Base-by-base conservation (phyloP, 2,113 vertebrate species). In the Morone saxatilis region DNA sequence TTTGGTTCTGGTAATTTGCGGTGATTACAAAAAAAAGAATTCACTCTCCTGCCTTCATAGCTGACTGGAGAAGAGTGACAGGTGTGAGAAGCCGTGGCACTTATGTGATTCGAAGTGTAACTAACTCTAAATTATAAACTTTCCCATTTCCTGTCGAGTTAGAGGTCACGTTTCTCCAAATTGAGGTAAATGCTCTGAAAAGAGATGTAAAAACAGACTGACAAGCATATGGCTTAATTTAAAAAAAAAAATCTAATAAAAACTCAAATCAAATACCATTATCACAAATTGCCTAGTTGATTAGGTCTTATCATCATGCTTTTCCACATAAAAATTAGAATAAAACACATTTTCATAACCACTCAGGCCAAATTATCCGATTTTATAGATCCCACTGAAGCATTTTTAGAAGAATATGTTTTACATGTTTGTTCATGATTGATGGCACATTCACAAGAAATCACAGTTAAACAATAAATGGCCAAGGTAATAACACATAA, bases 41-140 rank as follows among this genome's bases (percentile, higher is more conserved):
- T 7, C 19, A 36, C n/a, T 79, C 79, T 53, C 10, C 9, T 60
- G 2, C 7, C 51, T 16, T 56, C 56, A 43, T 1, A 59, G 59
- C 45, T 53, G 76, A 80, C 31, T 50, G 12, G 6, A 51, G 38
- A 71, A 70, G 56, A 89, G 53, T 81, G 85, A 79, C 87, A 75
- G 59, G 77, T 91, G 68, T 45, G 54, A 56, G 63, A 77, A 48
- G 66, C 38, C 67, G 68, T 19, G 20, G 43, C 57, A 45, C 51
- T 85, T 69, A 73, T 54, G 11, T 68, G 45, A 70, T 80, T 62
- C 69, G 62, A 86, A 83, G 61, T 56, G 62, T 66, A 62, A 59
- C 60, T 51, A 47, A 31, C 31, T 31, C 40, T 45, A 62, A 77
- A 71, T 48, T 56, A 60, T 72, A 54, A 84, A 74, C 31, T 43